A percentile compares a stretch with the other conserved stretches of the same genome.
phyloP scores from a whole-genome alignment of 2,113 vertebrate genomes.

The Vulpes ferrilata region DNA sequence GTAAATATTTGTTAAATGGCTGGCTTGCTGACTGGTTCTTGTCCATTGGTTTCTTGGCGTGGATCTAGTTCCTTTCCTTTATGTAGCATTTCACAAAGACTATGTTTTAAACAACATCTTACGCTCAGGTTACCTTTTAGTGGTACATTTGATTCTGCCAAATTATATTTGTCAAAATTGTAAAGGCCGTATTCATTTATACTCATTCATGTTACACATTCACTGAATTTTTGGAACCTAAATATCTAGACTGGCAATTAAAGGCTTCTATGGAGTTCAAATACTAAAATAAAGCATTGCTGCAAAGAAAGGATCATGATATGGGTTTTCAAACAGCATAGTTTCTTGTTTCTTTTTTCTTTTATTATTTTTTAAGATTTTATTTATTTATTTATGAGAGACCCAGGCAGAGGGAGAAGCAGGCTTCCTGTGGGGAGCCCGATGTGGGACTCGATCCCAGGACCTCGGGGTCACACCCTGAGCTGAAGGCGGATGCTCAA shows the following conservation, averaged over 20 bases:
- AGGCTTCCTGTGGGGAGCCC: no score
- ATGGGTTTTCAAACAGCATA: neutral
- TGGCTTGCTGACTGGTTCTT: neutral
- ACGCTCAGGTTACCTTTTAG: neutral
- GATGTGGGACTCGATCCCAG: no score
- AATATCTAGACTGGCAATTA: slow-evolving; percentile 5
- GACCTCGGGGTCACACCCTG: no score
- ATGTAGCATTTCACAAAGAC: neutral
- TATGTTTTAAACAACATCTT: neutral
- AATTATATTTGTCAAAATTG: slow-evolving; percentile 1
- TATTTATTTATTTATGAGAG: no score
- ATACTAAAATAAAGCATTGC: neutral
- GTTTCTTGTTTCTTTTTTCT: neutral
- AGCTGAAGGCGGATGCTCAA: no score
- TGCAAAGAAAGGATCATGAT: neutral
- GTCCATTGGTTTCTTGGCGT: neutral
- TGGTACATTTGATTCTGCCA: neutral
- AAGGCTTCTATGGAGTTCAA: neutral
- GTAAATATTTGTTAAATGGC: neutral
- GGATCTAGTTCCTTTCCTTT: neutral
- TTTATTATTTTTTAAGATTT: no score
- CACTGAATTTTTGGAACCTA: neutral
- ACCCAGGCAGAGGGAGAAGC: no score
- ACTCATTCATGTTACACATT: neutral
- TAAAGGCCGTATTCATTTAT: slow-evolving; percentile 14